Conservation (phyloP, 2,113 vertebrate genomes). For the Podarcis muralis region DNA sequence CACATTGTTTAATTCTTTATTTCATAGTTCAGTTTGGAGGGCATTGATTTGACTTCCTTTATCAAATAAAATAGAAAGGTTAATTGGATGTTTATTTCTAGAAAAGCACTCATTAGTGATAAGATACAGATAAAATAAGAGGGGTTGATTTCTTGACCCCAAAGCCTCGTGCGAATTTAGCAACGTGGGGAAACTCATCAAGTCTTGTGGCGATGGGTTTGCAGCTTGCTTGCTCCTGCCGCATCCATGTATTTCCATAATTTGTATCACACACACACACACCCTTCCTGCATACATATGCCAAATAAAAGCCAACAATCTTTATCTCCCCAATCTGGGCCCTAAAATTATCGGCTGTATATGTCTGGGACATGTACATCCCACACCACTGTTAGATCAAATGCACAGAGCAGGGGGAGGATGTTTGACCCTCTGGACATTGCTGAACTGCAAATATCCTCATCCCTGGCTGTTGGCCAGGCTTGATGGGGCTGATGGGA, state of each 20-base stretch:
- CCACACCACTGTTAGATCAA: neutral
- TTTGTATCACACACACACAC: neutral
- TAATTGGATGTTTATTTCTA: constrained; percentile 31
- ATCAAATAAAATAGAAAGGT: constrained; percentile 13
- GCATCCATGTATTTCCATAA: neutral
- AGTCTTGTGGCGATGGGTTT: neutral
- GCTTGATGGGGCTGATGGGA: too few species aligned
- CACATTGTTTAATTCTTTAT: constrained; percentile 37
- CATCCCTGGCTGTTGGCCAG: too few species aligned
- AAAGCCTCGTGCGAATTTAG: neutral
- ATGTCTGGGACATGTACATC: neutral
- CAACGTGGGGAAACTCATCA: neutral
- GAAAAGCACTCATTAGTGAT: neutral
- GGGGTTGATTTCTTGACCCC: neutral
- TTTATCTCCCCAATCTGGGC: neutral
- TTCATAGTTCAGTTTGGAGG: neutral
- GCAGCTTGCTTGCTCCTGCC: neutral
- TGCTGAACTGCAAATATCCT: too few species aligned
- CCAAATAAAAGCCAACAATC: too few species aligned
- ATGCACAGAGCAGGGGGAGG: neutral
- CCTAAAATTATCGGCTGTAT: neutral
- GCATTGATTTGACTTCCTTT: constrained; percentile 7
- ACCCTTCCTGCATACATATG: neutral
- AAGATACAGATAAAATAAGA: neutral
- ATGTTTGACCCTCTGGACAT: neutral